A percentile compares a stretch with the other conserved stretches of the same genome.
Conservation (phyloP, 2,113 vertebrate genomes). For the Petroica traversi region DNA sequence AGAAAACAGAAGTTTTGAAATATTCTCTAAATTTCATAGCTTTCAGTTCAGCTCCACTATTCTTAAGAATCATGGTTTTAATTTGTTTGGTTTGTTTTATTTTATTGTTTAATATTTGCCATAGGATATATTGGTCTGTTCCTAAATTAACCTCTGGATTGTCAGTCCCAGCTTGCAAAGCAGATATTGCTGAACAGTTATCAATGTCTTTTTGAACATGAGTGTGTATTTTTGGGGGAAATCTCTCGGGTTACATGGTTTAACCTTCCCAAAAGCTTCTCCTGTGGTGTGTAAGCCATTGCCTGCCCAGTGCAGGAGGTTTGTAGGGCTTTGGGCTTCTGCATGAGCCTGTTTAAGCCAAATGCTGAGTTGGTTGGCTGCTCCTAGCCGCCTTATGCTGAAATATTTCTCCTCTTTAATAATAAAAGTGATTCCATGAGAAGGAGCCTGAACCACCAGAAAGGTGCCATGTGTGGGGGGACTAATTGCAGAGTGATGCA, state of each 20-base stretch:
- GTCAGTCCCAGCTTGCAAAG: background rate
- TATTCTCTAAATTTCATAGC: background rate
- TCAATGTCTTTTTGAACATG: background rate
- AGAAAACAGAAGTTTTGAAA: background rate
- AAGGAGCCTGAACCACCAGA: background rate
- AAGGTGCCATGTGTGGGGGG: background rate
- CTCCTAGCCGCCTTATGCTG: background rate
- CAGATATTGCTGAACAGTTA: background rate
- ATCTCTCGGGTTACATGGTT: background rate
- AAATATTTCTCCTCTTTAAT: background rate
- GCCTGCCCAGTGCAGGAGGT: background rate
- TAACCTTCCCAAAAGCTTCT: background rate
- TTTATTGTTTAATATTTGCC: background rate
- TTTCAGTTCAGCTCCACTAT: background rate
- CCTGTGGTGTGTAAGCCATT: background rate
- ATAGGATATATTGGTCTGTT: background rate
- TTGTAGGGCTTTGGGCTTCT: background rate
- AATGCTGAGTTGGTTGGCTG: background rate
- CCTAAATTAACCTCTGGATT: background rate
- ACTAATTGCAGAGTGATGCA: background rate
- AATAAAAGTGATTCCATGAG: background rate
- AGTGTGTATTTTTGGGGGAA: background rate
- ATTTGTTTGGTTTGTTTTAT: fast-evolving
- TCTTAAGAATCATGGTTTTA: background rate
- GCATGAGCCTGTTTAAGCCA: background rate